These are phyloP conservation scores for Rallus crepitans DNA, from an alignment of 2,797 vertebrate genomes.

Conservation along the genomic window DNA sequence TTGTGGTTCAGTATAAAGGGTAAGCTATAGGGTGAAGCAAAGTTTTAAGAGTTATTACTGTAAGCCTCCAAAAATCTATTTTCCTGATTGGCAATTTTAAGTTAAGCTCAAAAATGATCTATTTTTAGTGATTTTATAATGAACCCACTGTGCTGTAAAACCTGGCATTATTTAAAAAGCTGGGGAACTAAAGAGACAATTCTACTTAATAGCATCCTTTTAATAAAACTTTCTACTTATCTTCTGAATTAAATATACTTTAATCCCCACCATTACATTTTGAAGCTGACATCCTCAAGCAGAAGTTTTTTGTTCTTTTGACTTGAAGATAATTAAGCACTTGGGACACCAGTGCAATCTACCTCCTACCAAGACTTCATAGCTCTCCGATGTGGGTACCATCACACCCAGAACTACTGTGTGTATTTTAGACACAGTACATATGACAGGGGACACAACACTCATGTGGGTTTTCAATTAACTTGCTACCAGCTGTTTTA, in stretches of 20 bases:
- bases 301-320: not conserved
- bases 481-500: not conserved
- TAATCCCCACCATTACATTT: not conserved
- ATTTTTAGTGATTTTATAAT: not conserved
- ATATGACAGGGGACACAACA: not conserved
- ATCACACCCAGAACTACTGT: not conserved
- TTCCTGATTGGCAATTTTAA: not conserved
- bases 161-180: not conserved
- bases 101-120: not conserved
- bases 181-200: not conserved
- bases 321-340: conserved; percentile 8
- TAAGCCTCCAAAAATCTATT: not conserved
- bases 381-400: not conserved
- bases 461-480: not conserved
- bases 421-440: not conserved
- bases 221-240: not conserved
- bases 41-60: not conserved
- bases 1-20: not conserved
- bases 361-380: not conserved
- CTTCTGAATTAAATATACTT: not conserved
- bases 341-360: not conserved
- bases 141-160: not conserved
- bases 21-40: not conserved
- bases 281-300: not conserved
- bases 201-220: not conserved